Evolutionary conservation across 37 sponge, comb jelly and placozoan species (phyloP).

Genomic region (Hexactinellida sp.): DNA sequence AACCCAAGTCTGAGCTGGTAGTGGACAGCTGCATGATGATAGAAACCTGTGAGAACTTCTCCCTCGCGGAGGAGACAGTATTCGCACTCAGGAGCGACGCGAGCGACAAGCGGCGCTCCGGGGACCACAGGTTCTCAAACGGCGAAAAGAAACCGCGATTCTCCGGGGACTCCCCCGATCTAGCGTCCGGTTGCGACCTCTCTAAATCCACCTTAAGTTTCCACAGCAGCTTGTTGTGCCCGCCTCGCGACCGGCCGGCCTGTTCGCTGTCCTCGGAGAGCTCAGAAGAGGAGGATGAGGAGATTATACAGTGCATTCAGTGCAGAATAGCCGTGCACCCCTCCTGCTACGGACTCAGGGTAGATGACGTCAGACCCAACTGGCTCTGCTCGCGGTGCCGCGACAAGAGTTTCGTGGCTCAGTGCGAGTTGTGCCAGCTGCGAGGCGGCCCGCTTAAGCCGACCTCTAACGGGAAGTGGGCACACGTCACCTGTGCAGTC

Average conservation of each 20-base stretch:
- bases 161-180: not conserved
- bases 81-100: not conserved
- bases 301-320: not conserved
- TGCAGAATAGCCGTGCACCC: not conserved
- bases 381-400: constrained; percentile 61
- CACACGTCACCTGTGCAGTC: constrained; percentile 70
- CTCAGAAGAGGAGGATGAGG: not conserved
- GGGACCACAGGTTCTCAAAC: not conserved
- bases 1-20: not conserved
- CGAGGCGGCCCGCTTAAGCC: constrained; percentile 82
- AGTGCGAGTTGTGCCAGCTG: constrained; percentile 66
- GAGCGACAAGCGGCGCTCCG: not conserved
- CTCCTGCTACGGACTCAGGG: constrained; percentile 53
- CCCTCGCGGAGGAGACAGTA: not conserved
- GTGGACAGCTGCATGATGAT: not conserved
- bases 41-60: not conserved
- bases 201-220: not conserved
- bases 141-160: not conserved
- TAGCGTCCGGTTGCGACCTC: not conserved
- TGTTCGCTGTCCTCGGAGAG: not conserved
- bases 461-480: constrained; percentile 47
- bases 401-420: constrained; percentile 25
- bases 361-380: not conserved
- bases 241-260: not conserved
- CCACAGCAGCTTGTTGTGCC: not conserved